Evolutionary conservation across 2,797 vertebrate genomes (phyloP), one percentile per base, ranked within the genome.

Genomic region (Helarctos malayanus): DNA sequence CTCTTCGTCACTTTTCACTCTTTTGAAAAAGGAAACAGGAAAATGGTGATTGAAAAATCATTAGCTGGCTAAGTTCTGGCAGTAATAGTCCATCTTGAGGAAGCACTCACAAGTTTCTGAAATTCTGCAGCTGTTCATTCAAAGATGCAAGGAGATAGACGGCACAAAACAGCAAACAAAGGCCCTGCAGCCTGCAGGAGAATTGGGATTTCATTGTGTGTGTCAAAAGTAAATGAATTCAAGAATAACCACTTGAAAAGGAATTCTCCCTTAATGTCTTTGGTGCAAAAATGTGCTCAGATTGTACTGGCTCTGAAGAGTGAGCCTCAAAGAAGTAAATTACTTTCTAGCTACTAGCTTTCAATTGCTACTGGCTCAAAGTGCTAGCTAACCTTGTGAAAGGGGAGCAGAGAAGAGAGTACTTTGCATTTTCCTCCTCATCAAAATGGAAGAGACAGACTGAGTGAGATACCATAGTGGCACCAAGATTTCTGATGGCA

Each of bases 191-290:
- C 92, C 82, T 86, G 69, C 94, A 75, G 95, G 96, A 92, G 91
- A 97, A 98, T 89, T 98, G 97, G 96, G 92, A 95, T 98, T 98
- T 98, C 97, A 97, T 90, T 98, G 95, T 98, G 90, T 97, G 96
- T 96, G 97, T 98, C 98, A 98, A 83, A 88, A 98, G 97, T 32
- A 98, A 98, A 98, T 97, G 98, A 98, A 98, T 98, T 98, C 98
- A 98, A 94, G 97, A 97, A 98, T 96, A 98, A 98, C 96, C 98
- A 94, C 98, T 97, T 91, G 97, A 98, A 97, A 98, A 97, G 85
- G 81, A 97, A 97, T 98, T 98, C 95, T 94, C 96, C 87, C 94
- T 97, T 93, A 87, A 97, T 98, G 97, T 98, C 97, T 98, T 95
- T 86, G 95, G 95, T 97, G 83, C 94, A 94, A 97, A 98, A 98